phyloP scores from a whole-genome alignment of 1,140 invertebrate species.

The Aporrectodea caliginosa region DNA sequence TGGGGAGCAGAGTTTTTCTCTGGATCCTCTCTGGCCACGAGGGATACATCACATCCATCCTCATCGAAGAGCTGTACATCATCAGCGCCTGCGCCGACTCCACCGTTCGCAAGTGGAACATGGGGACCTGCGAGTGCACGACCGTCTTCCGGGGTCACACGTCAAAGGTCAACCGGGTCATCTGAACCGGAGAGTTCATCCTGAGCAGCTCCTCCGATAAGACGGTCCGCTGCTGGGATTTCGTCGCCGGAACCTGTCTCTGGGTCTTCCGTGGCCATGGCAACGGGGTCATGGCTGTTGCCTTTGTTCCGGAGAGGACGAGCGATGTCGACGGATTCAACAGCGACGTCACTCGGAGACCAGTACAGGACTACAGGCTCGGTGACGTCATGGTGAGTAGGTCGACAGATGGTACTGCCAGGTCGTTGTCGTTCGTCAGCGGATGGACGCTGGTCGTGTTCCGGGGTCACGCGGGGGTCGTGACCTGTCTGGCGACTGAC shows the following conservation, averaged over 20 bases:
- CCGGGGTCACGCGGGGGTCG: conserved; percentile 56
- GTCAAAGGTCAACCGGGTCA: conserved; percentile 56
- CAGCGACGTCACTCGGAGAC: neutral
- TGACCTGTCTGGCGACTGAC: conserved; percentile 59
- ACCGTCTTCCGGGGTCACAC: conserved; percentile 52
- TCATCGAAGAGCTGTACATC: conserved; percentile 58
- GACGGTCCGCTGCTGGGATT: conserved; percentile 60
- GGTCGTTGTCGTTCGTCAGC: conserved; percentile 58
- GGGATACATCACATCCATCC: conserved; percentile 59
- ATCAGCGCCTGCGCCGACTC: conserved; percentile 60
- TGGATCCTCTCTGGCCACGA: conserved; percentile 58
- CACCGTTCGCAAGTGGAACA: conserved; percentile 61
- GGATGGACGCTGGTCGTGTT: conserved; percentile 56
- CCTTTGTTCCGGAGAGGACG: conserved; percentile 58
- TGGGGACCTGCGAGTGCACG: conserved; percentile 58
- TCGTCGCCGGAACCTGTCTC: conserved; percentile 55
- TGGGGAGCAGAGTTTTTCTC: no score
- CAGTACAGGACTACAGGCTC: neutral
- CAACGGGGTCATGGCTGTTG: conserved; percentile 58
- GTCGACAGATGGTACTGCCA: conserved; percentile 58
- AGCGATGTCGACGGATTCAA: no score
- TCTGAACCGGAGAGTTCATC: conserved; percentile 60
- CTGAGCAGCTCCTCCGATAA: conserved; percentile 60
- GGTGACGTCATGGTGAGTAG: conserved; percentile 58
- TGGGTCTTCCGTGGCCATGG: conserved; percentile 57